These are phyloP conservation scores for Eilema sororculum DNA, from an alignment of 2,888 invertebrate species.

Conservation along the genomic window DNA sequence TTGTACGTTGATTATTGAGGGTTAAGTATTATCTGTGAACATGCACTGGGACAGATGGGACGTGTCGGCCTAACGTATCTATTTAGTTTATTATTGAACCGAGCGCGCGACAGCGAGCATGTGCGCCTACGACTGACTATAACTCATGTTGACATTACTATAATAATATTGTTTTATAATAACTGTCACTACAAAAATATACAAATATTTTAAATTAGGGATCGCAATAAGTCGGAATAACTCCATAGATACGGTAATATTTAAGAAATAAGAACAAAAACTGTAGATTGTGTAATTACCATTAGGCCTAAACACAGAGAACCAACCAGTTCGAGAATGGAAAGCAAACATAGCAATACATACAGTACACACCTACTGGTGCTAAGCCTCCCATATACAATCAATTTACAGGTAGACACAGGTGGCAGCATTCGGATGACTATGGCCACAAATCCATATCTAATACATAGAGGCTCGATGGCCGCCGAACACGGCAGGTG, in stretches of 20 bases:
- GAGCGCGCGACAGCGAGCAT: slow-evolving; percentile 29
- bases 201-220: slow-evolving; percentile 7
- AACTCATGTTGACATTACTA: slow-evolving; percentile 10
- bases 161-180: slow-evolving; percentile 24
- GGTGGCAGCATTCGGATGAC: slow-evolving; percentile 68
- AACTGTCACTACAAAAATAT: slow-evolving; percentile 14
- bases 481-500: slow-evolving; percentile 77
- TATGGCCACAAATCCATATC: slow-evolving; percentile 62
- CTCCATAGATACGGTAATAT: neutral
- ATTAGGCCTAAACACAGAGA: slow-evolving; percentile 27
- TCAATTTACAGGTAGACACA: slow-evolving; percentile 65
- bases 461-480: slow-evolving; percentile 73
- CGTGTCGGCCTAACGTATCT: slow-evolving; percentile 66
- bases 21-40: slow-evolving; percentile 79
- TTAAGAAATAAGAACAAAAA: neutral
- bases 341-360: slow-evolving; percentile 28
- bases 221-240: slow-evolving; percentile 2
- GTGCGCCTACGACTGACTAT: slow-evolving; percentile 20
- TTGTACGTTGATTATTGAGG: slow-evolving; percentile 82
- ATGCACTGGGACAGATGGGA: slow-evolving; percentile 73
- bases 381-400: slow-evolving; percentile 55
- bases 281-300: neutral
- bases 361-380: slow-evolving; percentile 13
- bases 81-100: slow-evolving; percentile 58
- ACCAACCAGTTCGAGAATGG: slow-evolving; percentile 29